Percentiles rank a stretch among this genome's conserved stretches.
These are phyloP conservation scores for Collichthys lucidus DNA, from an alignment of 2,113 vertebrate species.

Conservation along the genomic window DNA sequence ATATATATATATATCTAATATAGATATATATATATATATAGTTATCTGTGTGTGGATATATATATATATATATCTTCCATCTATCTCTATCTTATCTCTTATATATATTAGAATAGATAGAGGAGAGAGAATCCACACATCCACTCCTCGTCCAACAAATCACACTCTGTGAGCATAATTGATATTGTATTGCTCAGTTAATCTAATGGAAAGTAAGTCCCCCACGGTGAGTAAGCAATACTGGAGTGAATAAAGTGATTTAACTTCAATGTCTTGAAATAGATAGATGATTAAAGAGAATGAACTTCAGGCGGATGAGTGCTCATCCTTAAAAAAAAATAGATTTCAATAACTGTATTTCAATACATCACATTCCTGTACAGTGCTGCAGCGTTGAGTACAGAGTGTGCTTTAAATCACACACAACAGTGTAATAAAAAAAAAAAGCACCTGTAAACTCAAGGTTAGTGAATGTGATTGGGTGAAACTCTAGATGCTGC, in stretches of 20 bases:
- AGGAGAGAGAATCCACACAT: no score
- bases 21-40: no score
- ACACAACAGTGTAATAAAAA: conserved; percentile 16
- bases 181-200: conserved; percentile 48
- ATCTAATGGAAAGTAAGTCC: conserved; percentile 43
- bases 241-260: conserved; percentile 39
- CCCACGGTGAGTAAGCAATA: conserved; percentile 45
- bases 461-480: not conserved
- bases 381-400: not conserved
- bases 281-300: conserved; percentile 54
- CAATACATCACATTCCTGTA: conserved; percentile 22
- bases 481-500: conserved; percentile 1
- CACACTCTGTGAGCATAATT: conserved; percentile 35
- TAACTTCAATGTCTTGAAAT: conserved; percentile 45
- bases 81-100: no score
- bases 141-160: conserved; percentile 28
- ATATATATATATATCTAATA: no score
- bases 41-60: no score
- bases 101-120: no score
- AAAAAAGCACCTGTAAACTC: conserved; percentile 17
- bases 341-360: conserved; percentile 24
- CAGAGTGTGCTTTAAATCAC: conserved; percentile 32
- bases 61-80: no score
- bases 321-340: conserved; percentile 16
- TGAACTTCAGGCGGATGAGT: conserved; percentile 34